These are phyloP conservation scores for Eupleurogrammus muticus DNA, from an alignment of 2,797 vertebrate species.

Conservation along the genomic window DNA sequence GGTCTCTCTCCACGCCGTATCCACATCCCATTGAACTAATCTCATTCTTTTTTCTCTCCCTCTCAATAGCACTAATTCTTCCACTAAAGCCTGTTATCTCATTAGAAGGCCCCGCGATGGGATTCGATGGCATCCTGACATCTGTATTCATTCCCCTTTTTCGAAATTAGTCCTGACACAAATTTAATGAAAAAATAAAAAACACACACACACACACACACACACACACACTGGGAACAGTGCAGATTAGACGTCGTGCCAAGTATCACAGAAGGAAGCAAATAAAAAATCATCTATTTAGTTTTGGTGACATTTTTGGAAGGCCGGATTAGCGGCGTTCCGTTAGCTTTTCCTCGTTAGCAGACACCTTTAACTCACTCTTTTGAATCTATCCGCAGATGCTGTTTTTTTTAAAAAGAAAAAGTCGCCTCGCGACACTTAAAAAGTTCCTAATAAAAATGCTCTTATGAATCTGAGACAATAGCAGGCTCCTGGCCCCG, in stretches of 20 bases:
- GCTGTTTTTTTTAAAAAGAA: conserved; percentile 12
- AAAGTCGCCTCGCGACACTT: neutral
- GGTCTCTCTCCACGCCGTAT: conserved; percentile 63
- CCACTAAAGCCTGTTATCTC: conserved; percentile 87
- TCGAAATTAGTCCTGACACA: conserved; percentile 84
- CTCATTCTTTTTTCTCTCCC: conserved; percentile 65
- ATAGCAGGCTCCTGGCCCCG: conserved; percentile 41
- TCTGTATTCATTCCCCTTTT: conserved; percentile 84
- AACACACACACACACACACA: too few relatives aligned
- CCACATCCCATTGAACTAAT: conserved; percentile 77
- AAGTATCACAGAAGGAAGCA: conserved; percentile 56
- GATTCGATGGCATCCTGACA: conserved; percentile 85
- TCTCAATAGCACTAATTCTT: conserved; percentile 83
- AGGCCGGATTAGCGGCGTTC: conserved; percentile 59
- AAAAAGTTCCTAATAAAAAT: conserved; percentile 30
- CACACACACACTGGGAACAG: too few relatives aligned
- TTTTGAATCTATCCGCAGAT: conserved; percentile 12
- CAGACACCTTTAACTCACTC: conserved; percentile 6
- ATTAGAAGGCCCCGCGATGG: conserved; percentile 80
- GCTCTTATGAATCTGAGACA: conserved; percentile 52
- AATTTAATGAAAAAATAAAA: conserved; percentile 81
- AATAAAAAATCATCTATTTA: conserved; percentile 56
- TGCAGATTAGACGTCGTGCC: conserved; percentile 79
- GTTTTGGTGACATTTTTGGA: conserved; percentile 75
- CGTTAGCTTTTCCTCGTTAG: conserved; percentile 12